Base-by-base conservation (phyloP, 1,140 invertebrate species). In the Asobara japonica region DNA sequence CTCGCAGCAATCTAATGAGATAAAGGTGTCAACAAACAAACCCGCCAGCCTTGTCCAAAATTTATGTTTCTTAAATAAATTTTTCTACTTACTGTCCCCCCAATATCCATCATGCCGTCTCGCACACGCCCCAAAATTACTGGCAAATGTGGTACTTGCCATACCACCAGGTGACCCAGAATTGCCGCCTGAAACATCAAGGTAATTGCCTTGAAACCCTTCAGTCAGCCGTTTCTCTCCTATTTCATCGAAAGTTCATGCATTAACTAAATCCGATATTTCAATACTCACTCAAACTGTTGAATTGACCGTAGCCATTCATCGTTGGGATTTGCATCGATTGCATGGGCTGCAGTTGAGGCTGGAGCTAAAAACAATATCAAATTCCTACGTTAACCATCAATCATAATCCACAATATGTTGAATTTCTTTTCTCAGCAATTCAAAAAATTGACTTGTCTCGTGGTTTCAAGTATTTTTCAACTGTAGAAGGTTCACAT, bases 221-320 rank as follows among this genome's bases (percentile, higher is more conserved):
- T 88, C 79, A 84, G 82, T 80, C 22, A 77, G 72, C 71, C 82
- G 76, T 79, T 76, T 71, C 74, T 80, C 81, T 64, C 79, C 78
- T 2, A 22, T 56, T 30, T 11, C 16, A 25, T 36, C 68, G 29
- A 68, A 74, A 7, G 27, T 13, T 29, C 20, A 36, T 56, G 18
- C 22, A 6, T 25, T 68, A 61, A 27, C 6, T 31, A 33, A 33
- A 33, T 71, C 18, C 41, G 25, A 74, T 45, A 31, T 29, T 31
- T 45, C 60, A 62, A 77, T 69, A 84, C 82, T 87, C 81, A 87
- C 85, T 80, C 77, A 88, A 73, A 0, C 84, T 79, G 7, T 83
- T 79, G 68, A 88, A 74, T 74, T 89, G 87, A 29, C 87, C 80
- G 69, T 89, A 89, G 4, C 86, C 82, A 65, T 88, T 89, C 84